Percentiles rank a stretch among this genome's conserved stretches.
These are phyloP conservation scores for Antitype chi DNA, from an alignment of 2,888 invertebrate species.

Conservation along the genomic window DNA sequence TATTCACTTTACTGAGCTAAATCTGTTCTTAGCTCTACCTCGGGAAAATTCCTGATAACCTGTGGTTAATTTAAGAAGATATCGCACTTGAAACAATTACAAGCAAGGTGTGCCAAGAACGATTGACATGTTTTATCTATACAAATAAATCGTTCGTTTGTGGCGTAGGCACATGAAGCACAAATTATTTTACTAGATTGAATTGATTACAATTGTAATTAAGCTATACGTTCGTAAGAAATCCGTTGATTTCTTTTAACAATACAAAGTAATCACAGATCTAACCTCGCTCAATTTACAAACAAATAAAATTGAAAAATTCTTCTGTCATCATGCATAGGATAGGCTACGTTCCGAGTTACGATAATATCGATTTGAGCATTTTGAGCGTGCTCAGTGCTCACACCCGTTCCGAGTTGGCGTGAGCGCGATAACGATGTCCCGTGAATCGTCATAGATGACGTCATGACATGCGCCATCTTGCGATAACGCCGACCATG, in stretches of 20 bases:
- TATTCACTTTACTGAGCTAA: constrained; percentile 38
- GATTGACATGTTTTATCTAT: constrained; percentile 37
- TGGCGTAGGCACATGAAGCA: constrained; percentile 12
- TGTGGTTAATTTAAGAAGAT: constrained; percentile 53
- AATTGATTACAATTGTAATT: neutral
- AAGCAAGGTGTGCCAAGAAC: constrained; percentile 61
- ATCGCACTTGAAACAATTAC: constrained; percentile 44
- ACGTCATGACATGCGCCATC: no score
- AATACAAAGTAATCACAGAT: constrained; percentile 8
- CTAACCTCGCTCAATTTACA: constrained; percentile 29
- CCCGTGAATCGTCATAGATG: no score
- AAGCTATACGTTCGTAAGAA: neutral
- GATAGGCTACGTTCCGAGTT: no score
- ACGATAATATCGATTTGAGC: no score
- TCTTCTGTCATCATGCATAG: neutral
- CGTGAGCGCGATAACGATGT: no score
- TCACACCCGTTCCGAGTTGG: no score
- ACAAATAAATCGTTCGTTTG: constrained; percentile 16
- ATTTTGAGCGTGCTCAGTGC: no score
- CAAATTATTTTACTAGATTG: constrained; percentile 1
- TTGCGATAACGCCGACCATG: no score
- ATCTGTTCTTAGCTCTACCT: constrained; percentile 56
- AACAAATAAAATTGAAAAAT: constrained; percentile 25
- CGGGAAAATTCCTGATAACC: constrained; percentile 60
- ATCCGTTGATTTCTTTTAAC: constrained; percentile 19